Evolutionary conservation across 1,140 invertebrate species (phyloP).

Genomic region (Tyrophagus putrescentiae): DNA sequence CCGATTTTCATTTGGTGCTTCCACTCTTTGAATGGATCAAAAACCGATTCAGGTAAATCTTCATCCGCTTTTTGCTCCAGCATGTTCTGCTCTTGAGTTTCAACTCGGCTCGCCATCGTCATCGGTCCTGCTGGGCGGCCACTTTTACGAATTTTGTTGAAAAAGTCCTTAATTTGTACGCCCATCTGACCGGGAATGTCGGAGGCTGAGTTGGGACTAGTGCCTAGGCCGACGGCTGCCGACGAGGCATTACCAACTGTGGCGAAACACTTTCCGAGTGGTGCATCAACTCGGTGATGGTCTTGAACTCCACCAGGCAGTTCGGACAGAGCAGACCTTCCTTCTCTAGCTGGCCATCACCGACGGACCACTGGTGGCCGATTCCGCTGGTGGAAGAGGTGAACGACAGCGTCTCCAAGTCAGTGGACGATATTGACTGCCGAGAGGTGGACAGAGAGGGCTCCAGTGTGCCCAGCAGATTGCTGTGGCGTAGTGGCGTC

Average conservation of each 20-base stretch:
- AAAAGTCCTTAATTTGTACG: slow-evolving; percentile 29
- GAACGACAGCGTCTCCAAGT: background rate
- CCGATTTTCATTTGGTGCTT: slow-evolving; percentile 3
- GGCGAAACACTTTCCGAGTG: slow-evolving; percentile 91
- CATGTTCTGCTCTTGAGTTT: background rate
- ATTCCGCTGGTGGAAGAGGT: background rate
- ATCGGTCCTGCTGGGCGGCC: background rate
- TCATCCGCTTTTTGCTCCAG: slow-evolving; percentile 38
- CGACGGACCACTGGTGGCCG: background rate
- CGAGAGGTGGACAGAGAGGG: background rate
- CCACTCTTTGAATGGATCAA: background rate
- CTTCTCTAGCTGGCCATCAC: slow-evolving; percentile 5
- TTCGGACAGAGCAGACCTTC: slow-evolving; percentile 88
- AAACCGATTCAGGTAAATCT: slow-evolving; percentile 13
- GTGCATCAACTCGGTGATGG: slow-evolving; percentile 56
- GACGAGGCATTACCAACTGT: slow-evolving; percentile 76
- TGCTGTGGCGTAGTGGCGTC: no score
- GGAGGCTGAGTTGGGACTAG: background rate
- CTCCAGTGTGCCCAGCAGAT: no score
- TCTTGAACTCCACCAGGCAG: slow-evolving; percentile 72
- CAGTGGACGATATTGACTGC: background rate
- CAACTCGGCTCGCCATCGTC: background rate
- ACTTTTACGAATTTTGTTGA: background rate
- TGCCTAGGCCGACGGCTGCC: slow-evolving; percentile 30
- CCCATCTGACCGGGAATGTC: background rate